phyloP scores from a whole-genome alignment of 2,888 invertebrate genomes.

The Tryphoninae sp. region DNA sequence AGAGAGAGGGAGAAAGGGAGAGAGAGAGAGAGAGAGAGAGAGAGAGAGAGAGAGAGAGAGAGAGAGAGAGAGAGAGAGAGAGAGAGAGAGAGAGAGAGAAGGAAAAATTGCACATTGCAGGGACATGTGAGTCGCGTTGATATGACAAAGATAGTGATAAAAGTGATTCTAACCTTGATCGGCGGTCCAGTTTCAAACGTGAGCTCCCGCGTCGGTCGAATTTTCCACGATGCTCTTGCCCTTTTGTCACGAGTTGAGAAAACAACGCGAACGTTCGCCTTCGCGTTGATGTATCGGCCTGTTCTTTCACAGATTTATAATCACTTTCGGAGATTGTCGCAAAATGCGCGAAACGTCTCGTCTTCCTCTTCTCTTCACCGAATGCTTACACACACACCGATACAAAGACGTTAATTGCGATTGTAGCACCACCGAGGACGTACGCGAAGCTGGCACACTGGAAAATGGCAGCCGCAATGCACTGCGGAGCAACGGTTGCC shows the following conservation, averaged over 20 bases:
- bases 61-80: not conserved
- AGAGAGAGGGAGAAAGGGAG: too few species aligned
- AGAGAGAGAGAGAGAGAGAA: not conserved
- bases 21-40: too few species aligned
- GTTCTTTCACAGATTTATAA: not conserved
- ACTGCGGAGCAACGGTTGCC: slow-evolving; percentile 72
- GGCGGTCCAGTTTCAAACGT: slow-evolving; percentile 78
- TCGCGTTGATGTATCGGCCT: not conserved
- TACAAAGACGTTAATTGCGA: slow-evolving; percentile 11
- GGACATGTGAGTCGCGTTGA: slow-evolving; percentile 6
- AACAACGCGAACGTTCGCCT: not conserved
- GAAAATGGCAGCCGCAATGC: slow-evolving; percentile 77
- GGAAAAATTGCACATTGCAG: not conserved
- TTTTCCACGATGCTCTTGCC: slow-evolving; percentile 56
- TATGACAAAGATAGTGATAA: slow-evolving; percentile 37
- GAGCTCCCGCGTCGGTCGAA: slow-evolving; percentile 68
- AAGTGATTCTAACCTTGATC: slow-evolving; percentile 76
- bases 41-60: too few species aligned
- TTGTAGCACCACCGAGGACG: slow-evolving; percentile 31
- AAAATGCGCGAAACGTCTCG: slow-evolving; percentile 2
- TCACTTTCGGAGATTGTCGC: not conserved
- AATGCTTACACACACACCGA: not conserved
- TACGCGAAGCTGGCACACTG: slow-evolving; percentile 69
- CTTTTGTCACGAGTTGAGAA: slow-evolving; percentile 19
- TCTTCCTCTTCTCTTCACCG: not conserved